Evolutionary conservation across 2,797 vertebrate species (phyloP).

Genomic region (Leuciscus waleckii): DNA sequence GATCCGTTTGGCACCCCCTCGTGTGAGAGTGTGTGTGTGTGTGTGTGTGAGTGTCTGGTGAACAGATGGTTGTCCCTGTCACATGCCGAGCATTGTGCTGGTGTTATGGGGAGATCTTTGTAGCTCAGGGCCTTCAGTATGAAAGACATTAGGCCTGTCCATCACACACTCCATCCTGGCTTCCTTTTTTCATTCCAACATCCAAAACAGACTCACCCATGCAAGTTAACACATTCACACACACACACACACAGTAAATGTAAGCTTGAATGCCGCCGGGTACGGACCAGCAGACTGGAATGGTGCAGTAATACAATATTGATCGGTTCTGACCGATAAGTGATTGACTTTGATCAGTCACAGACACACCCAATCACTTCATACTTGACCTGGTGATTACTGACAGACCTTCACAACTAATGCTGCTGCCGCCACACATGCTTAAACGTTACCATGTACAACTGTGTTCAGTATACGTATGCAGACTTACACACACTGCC

Average conservation of each 20-base stretch:
- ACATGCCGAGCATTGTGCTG: constrained; percentile 63
- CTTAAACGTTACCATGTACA: constrained; percentile 40
- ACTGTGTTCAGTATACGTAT: background rate
- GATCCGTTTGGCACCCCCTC: constrained; percentile 80
- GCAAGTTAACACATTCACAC: constrained; percentile 21
- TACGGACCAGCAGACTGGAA: constrained; percentile 42
- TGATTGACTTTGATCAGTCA: constrained; percentile 69
- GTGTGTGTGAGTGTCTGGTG: constrained; percentile 71
- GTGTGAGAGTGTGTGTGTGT: constrained; percentile 38
- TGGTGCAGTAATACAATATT: constrained; percentile 70
- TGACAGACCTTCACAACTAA: constrained; percentile 58
- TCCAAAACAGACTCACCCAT: constrained; percentile 19
- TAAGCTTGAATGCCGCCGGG: constrained; percentile 65
- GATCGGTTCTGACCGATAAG: constrained; percentile 71
- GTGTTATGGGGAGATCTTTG: constrained; percentile 75
- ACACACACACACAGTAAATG: background rate
- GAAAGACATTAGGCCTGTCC: constrained; percentile 81
- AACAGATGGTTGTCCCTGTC: constrained; percentile 78
- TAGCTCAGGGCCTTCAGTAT: constrained; percentile 72
- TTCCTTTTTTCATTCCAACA: constrained; percentile 71
- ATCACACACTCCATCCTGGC: constrained; percentile 77
- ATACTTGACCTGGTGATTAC: constrained; percentile 74
- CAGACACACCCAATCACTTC: constrained; percentile 67
- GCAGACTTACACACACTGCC: background rate
- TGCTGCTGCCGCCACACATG: constrained; percentile 66